Percentiles rank a stretch among this genome's conserved stretches.
Conservation (phyloP, 2,113 vertebrate species). For the Corythoichthys haematopterus region DNA sequence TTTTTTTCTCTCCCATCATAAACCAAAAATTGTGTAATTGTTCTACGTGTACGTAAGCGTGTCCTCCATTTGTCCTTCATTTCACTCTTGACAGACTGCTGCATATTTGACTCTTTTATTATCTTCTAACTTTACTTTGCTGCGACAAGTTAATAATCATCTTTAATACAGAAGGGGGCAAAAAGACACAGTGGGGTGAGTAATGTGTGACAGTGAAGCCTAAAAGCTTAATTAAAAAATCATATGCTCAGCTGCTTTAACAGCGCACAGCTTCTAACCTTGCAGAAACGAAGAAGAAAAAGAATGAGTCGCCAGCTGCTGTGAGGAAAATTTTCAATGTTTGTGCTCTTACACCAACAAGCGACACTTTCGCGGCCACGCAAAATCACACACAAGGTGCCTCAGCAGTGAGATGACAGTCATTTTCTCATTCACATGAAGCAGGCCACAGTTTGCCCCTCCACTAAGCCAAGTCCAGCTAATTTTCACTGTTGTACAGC, state of each 20-base stretch:
- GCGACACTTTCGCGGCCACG: no score
- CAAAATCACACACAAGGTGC: background rate
- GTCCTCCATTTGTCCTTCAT: background rate
- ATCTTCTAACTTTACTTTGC: slow-evolving; percentile 1
- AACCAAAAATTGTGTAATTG: no score
- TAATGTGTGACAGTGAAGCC: slow-evolving; percentile 33
- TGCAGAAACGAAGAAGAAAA: background rate
- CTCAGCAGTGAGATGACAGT: background rate
- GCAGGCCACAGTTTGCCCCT: no score
- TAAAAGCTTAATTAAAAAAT: slow-evolving; percentile 8
- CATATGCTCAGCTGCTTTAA: slow-evolving; percentile 2
- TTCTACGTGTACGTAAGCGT: no score
- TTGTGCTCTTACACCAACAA: background rate
- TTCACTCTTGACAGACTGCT: slow-evolving; percentile 1
- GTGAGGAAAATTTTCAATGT: background rate
- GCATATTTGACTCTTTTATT: background rate
- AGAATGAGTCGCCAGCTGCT: background rate
- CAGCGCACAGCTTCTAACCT: background rate
- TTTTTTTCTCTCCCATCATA: no score
- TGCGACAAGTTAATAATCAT: slow-evolving; percentile 1
- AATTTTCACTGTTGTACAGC: no score
- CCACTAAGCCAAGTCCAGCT: no score
- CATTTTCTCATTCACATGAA: background rate
- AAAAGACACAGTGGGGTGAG: background rate
- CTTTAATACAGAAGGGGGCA: background rate